Base-by-base conservation (phyloP, 2,113 vertebrate genomes). In the Microtus oregoni region DNA sequence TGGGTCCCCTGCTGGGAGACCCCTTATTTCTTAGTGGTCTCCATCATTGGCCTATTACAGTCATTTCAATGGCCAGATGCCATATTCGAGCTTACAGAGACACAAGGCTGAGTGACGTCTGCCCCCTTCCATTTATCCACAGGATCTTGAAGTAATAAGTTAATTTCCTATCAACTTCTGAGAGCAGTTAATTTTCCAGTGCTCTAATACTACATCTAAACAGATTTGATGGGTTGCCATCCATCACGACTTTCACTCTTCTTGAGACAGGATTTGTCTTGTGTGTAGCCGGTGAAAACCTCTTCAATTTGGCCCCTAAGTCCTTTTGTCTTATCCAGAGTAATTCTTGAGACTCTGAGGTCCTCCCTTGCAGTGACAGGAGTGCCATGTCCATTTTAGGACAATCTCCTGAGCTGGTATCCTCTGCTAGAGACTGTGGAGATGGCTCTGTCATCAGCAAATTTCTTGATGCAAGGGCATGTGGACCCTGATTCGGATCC, bases 171-270 rank as follows among this genome's bases (percentile, higher is more conserved):
- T 7, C 68, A 88, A 85, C 61, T 22, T 89, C 65, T 93, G 65
- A 93, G 47, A 44, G 13, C 63, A 50, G 68, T 38, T 82, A 58
- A 81, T 72, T 92, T 63, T 94, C 88, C 55, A 91, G 91, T 79
- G 44, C 13, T 94, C 76, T 41, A 87, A 85, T 55, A 70, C 77
- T 47, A 68, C 38, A 68, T 78, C 55, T 91, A 63, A 86, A 92
- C 24, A 55, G 47, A 82, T 55, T 55, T 82, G 44, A 47, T 94
- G 68, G 68, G 11, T 72, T 94, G 82, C 32, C 41, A 83, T 44
- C 44, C 44, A 83, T 3, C 32, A 22, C 7, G 20, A 68, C 41
- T 93, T 79, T 95, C 87, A 73, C 50, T 15, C 38, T n/a, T 38
- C n/a, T 2, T 91, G 82, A 63, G 90, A 88, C 65, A 94, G 5